These are phyloP conservation scores for Odontothrips loti DNA, from an alignment of 2,888 invertebrate genomes.

Conservation along the genomic window DNA sequence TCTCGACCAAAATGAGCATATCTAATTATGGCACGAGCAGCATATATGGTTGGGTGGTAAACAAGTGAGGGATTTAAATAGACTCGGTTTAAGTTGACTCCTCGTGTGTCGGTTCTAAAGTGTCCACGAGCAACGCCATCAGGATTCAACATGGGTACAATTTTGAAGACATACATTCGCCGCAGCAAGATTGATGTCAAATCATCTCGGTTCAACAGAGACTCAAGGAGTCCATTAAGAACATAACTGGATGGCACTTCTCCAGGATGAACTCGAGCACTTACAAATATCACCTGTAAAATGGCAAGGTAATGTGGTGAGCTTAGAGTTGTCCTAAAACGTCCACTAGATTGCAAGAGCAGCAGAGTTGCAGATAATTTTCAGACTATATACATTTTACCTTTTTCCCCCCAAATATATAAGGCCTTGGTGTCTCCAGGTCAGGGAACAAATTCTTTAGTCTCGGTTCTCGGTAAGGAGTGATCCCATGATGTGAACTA, in stretches of 20 bases:
- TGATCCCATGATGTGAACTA: slow-evolving; percentile 73
- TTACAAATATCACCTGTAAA: slow-evolving; percentile 70
- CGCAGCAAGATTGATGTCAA: slow-evolving; percentile 68
- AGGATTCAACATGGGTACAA: slow-evolving; percentile 87
- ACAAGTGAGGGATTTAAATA: slow-evolving; percentile 72
- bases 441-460: slow-evolving; percentile 72
- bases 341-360: too few relatives aligned
- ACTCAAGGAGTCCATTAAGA: slow-evolving; percentile 80
- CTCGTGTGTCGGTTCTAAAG: slow-evolving; percentile 79
- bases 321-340: too few relatives aligned
- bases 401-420: slow-evolving; percentile 73
- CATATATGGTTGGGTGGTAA: slow-evolving; percentile 80
- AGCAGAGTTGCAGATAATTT: slow-evolving; percentile 27
- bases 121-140: slow-evolving; percentile 85
- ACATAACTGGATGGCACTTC: slow-evolving; percentile 90
- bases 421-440: slow-evolving; percentile 59
- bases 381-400: slow-evolving; percentile 46
- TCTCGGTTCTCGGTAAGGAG: slow-evolving; percentile 64
- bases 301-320: background rate
- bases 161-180: slow-evolving; percentile 76
- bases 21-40: slow-evolving; percentile 54
- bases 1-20: slow-evolving; percentile 67
- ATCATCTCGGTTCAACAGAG: slow-evolving; percentile 69
- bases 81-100: slow-evolving; percentile 82
- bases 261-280: slow-evolving; percentile 87